These are phyloP conservation scores for Scatophagus argus DNA, from an alignment of 2,113 vertebrate genomes.

Conservation along the genomic window DNA sequence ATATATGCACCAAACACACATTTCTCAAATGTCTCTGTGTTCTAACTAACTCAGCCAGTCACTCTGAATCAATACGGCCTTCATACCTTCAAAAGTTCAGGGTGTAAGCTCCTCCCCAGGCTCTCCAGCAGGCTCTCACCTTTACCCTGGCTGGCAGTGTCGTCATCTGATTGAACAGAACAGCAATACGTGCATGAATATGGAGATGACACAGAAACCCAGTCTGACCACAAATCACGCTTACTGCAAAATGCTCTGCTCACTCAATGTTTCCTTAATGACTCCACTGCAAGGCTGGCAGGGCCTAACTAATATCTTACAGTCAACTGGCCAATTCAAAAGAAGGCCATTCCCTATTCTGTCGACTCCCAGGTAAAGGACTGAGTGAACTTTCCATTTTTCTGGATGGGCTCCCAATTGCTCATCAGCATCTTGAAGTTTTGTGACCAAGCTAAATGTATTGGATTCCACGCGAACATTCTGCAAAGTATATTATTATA, in stretches of 20 bases:
- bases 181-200: background rate
- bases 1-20: too few species aligned
- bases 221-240: background rate
- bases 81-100: conserved; percentile 94
- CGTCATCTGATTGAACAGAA: conserved; percentile 87
- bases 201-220: background rate
- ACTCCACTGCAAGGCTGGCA: background rate
- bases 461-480: conserved; percentile 30
- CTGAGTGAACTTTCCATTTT: conserved; percentile 30
- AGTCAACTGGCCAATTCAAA: conserved; percentile 18
- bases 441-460: background rate
- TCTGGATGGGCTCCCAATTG: conserved; percentile 1
- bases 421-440: conserved; percentile 32
- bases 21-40: background rate
- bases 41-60: background rate
- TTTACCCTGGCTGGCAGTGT: conserved; percentile 90
- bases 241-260: background rate
- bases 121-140: conserved; percentile 92
- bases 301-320: background rate
- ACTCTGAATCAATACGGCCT: background rate
- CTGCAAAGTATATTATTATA: conserved; percentile 25
- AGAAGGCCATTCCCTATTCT: conserved; percentile 22
- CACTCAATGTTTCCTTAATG: background rate
- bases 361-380: conserved; percentile 13
- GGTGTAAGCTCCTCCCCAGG: conserved; percentile 93